A percentile compares a stretch with the other conserved stretches of the same genome.
Evolutionary conservation across 2,888 invertebrate genomes (phyloP).

Genomic region (Icerya purchasi): DNA sequence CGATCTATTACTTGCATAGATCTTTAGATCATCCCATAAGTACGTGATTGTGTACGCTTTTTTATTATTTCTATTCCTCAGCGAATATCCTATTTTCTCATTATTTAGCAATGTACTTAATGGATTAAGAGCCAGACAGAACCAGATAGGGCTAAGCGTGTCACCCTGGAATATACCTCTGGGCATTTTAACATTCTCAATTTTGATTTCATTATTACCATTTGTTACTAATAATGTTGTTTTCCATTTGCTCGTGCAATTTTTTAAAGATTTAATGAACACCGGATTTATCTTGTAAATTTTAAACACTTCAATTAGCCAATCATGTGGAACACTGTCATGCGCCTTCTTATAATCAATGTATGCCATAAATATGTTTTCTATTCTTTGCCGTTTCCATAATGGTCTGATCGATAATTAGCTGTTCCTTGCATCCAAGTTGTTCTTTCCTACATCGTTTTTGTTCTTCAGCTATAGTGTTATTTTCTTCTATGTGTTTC

Average conservation of each 20-base stretch:
- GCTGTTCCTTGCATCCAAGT: not conserved
- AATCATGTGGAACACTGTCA: not conserved
- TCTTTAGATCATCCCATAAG: not conserved
- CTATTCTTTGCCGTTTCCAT: no score
- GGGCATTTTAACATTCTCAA: no score
- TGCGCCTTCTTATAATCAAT: not conserved
- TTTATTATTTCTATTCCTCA: not conserved
- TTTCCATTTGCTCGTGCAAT: no score
- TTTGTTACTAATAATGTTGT: no score
- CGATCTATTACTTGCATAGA: not conserved
- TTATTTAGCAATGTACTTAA: not conserved
- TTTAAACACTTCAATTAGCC: not conserved
- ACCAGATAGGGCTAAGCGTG: no score
- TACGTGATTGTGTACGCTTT: not conserved
- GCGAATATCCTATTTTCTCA: not conserved
- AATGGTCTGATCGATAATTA: not conserved
- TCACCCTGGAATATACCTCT: no score
- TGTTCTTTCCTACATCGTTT: not conserved
- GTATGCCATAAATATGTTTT: no score
- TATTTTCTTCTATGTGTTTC: not conserved
- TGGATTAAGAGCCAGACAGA: no score
- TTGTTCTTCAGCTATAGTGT: not conserved
- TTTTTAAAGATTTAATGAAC: no score
- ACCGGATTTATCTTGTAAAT: not conserved
- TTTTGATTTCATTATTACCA: no score